A percentile compares a stretch with the other conserved stretches of the same genome.
Conservation (phyloP, 2,797 vertebrate species). For the Anguilla megastoma region DNA sequence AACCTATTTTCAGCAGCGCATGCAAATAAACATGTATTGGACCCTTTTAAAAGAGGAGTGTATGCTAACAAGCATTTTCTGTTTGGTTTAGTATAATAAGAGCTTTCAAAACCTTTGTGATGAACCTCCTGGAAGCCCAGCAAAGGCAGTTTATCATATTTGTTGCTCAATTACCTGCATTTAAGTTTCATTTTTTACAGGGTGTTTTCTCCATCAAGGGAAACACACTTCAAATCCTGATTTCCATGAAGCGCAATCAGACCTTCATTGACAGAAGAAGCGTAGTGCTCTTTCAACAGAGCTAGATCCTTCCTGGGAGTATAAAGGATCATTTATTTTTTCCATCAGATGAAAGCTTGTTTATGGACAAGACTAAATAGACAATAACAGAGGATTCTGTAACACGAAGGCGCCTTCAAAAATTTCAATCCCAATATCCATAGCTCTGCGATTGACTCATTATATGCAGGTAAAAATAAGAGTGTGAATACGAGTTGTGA, state of each 20-base stretch:
- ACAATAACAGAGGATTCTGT: background rate
- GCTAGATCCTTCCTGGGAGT: background rate
- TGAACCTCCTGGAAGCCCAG: background rate
- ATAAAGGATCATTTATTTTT: background rate
- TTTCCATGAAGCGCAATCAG: slow-evolving; percentile 4
- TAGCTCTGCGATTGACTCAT: background rate
- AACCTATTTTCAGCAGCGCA: background rate
- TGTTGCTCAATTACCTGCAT: background rate
- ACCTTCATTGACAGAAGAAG: background rate
- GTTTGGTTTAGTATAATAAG: background rate
- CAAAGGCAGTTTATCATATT: background rate
- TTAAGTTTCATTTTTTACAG: background rate
- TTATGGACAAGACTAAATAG: background rate
- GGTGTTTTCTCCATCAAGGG: background rate
- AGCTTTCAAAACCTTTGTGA: background rate
- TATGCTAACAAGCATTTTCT: background rate
- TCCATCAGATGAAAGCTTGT: background rate
- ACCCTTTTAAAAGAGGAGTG: background rate
- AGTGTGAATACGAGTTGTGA: background rate
- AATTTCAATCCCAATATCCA: background rate
- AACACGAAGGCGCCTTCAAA: background rate
- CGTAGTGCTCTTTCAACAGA: background rate
- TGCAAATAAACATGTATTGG: background rate
- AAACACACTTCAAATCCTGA: background rate
- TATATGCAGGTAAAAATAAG: background rate